phyloP scores from a whole-genome alignment of 1,140 invertebrate genomes.

The Drosophila saltans region DNA sequence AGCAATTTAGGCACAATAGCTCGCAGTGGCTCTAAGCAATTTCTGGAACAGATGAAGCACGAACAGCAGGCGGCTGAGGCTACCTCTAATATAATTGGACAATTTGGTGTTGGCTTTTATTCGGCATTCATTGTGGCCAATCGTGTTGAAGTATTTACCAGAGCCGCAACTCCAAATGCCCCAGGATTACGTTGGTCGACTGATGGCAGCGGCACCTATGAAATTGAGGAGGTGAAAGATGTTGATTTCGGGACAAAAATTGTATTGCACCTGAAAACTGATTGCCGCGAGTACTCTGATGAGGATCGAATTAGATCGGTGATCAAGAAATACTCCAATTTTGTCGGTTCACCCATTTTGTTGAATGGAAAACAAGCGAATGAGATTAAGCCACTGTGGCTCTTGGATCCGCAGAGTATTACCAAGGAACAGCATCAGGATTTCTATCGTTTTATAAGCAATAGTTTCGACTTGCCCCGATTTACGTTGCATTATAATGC shows the following conservation, averaged over 20 bases:
- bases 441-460: conserved; percentile 95
- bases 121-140: conserved; percentile 98
- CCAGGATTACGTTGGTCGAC: conserved; percentile 93
- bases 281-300: conserved; percentile 94
- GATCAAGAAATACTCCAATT: conserved; percentile 98
- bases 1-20: conserved; percentile 97
- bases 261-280: conserved; percentile 93
- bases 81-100: conserved; percentile 94
- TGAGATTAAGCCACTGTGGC: conserved; percentile 95
- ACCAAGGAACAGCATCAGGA: conserved; percentile 93
- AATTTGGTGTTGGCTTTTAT: conserved; percentile 99
- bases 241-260: conserved; percentile 97
- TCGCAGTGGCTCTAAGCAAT: conserved; percentile 96
- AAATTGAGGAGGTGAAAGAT: conserved; percentile 92
- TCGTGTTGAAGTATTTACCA: conserved; percentile 95
- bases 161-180: conserved; percentile 86
- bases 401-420: conserved; percentile 95
- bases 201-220: conserved; percentile 95
- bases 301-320: conserved; percentile 93
- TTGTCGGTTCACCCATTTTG: conserved; percentile 96
- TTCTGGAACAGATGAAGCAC: conserved; percentile 92
- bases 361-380: conserved; percentile 95
- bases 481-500: conserved; percentile 93
- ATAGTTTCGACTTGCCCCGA: conserved; percentile 92
- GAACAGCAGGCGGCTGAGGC: conserved; percentile 86